These are phyloP conservation scores for Acrossocheilus fasciatus DNA, from an alignment of 2,797 vertebrate genomes.

Conservation along the genomic window DNA sequence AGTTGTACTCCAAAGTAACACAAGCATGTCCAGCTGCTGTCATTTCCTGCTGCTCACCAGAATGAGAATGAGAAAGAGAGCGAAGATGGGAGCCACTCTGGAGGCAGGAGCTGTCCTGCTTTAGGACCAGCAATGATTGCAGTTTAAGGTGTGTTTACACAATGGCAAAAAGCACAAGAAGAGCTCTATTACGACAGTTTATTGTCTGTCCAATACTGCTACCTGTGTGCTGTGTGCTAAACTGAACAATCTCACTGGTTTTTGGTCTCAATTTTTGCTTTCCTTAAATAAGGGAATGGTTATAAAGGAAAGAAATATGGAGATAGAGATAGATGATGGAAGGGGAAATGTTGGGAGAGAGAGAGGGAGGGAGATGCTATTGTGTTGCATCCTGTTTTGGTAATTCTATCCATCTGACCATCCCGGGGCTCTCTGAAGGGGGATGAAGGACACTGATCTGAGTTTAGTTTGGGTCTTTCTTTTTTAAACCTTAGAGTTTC, in stretches of 20 bases:
- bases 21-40: background rate
- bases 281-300: background rate
- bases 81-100: background rate
- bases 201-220: background rate
- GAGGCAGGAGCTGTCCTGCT: background rate
- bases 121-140: constrained; percentile 6
- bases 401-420: constrained; percentile 57
- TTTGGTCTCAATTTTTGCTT: constrained; percentile 8
- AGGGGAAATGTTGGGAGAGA: constrained; percentile 31
- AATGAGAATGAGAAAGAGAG: background rate
- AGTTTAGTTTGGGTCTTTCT: constrained; percentile 10
- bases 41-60: background rate
- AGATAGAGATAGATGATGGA: constrained; percentile 15
- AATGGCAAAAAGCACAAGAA: background rate
- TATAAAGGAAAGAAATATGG: constrained; percentile 24
- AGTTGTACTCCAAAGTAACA: background rate
- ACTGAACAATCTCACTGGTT: background rate
- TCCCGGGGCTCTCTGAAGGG: constrained; percentile 36
- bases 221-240: background rate
- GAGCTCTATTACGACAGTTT: background rate
- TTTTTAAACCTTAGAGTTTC: constrained; percentile 1
- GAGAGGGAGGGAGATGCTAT: constrained; percentile 49
- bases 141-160: constrained; percentile 1
- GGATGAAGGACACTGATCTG: constrained; percentile 4
- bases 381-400: constrained; percentile 67